Base-by-base conservation (phyloP, 1,140 invertebrate species). In the Polypedilum pembai region DNA sequence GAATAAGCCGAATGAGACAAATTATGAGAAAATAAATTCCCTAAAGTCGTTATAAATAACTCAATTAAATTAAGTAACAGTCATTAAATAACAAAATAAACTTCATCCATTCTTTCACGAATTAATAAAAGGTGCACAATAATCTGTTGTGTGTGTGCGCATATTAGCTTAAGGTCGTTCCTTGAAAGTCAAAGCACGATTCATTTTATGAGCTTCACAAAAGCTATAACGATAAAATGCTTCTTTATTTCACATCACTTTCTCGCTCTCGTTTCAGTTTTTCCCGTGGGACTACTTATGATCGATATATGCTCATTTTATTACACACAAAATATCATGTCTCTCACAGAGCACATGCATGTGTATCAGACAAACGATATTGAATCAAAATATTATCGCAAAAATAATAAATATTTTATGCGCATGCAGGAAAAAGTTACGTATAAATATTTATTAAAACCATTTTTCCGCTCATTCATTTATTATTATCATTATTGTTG, bases 381-480 rank as follows among this genome's bases (percentile, higher is more conserved):
- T n/a, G 45, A 56, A 56, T 56, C 45, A 56, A 56, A 56, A 56
- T 56, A 56, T 56, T 56, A 56, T 56, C 45, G n/a, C 45, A 56
- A n/a, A 56, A 56, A 56, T 56, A 56, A 56, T 56, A 56, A 56
- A 56, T 56, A 56, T 56, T 56, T 56, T 56, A 56, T 56, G n/a
- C 45, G 45, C 45, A 56, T 56, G n/a, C 45, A 15, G 45, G 45
- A 56, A 33, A 33, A 33, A 56, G 45, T 56, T 56, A 56, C 12
- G 45, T 56, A 56, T 56, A 56, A 56, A 56, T 56, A 56, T 56
- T 56, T 56, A 56, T 56, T 56, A 56, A 56, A 15, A 56, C 45
- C 45, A 56, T 56, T 56, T 33, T 33, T 56, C 45, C 12, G 15
- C 12, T 56, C 45, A 56, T 56, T n/a, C 45, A 56, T 56, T 56